Evolutionary conservation across 2,797 vertebrate genomes (phyloP), one percentile per base, ranked within the genome.

Genomic region (Crypturellus tataupa): DNA sequence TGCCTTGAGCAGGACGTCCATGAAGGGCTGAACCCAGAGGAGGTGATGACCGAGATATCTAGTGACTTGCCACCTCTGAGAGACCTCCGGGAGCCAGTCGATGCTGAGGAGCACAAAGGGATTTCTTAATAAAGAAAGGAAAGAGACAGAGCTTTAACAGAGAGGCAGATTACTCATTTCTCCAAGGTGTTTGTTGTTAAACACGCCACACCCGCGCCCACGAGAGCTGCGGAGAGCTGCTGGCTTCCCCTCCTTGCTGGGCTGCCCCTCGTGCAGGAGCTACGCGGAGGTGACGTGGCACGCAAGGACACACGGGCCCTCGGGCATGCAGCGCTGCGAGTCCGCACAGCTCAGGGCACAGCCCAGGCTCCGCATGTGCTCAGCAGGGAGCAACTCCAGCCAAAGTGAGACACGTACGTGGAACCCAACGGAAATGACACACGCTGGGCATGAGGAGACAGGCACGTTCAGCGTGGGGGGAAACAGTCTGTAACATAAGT

Each of bases 391-490:
- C 6, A 4, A 91, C 62, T 27, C 56, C 68, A 35, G 88, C 88
- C 91, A 88, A 7, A 35, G 31, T 31, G 64, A 80, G 83, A 77
- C 17, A 76, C 19, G 7, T 47, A 24, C 63, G 47, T 72, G 70
- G 82, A 91, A 88, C 85, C 67, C 72, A 93, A 86, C 20, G 39
- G 90, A 93, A 95, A 85, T 83, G 93, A 95, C 89, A 95, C 80
- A 72, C 80, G 79, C 87, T 58, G 67, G 92, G 87, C 94, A 89
- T 42, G 93, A 91, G 47, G 67, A 84, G 85, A 76, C 94, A 19
- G 0, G 77, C 53, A 67, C n/a, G 49, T 81, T 49, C 0, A 1
- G 88, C 1, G 1, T 8, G n/a, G 58, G 68, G 76, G 35, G 0
- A 8, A 80, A 46, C 3, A n/a, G 59, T 56, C 59, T 89, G 23